phyloP scores from a whole-genome alignment of 2,113 vertebrate genomes.

The Pangasianodon hypophthalmus region DNA sequence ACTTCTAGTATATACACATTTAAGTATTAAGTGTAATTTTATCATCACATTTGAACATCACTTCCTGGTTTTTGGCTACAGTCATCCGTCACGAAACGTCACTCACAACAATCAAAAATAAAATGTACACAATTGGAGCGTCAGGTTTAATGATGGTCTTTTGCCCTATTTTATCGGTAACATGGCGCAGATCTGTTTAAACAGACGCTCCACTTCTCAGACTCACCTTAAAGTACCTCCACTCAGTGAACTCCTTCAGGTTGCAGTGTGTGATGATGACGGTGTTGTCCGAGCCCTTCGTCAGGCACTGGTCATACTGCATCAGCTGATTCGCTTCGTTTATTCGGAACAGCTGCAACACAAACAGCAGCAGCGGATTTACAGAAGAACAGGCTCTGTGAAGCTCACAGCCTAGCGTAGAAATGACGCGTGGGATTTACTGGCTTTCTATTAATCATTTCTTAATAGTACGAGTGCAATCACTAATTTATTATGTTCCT shows the following conservation, averaged over 20 bases:
- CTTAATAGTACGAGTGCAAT: too few species aligned
- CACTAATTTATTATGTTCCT: neutral
- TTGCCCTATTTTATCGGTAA: neutral
- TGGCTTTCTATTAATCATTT: neutral
- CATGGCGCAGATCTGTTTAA: neutral
- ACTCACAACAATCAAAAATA: too few species aligned
- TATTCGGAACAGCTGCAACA: slow-evolving; percentile 89
- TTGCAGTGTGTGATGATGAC: slow-evolving; percentile 91
- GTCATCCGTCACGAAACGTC: too few species aligned
- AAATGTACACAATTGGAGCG: too few species aligned
- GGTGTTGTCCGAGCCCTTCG: slow-evolving; percentile 80
- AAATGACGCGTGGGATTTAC: neutral
- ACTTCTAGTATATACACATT: neutral
- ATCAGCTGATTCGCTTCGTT: slow-evolving; percentile 96
- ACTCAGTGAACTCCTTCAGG: slow-evolving; percentile 87
- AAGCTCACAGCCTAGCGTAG: neutral
- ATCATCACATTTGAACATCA: neutral
- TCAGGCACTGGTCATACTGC: slow-evolving; percentile 97
- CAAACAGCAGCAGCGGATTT: neutral
- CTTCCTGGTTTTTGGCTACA: neutral
- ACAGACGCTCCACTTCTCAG: neutral
- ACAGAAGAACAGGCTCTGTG: neutral
- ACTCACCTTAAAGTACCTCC: slow-evolving; percentile 94
- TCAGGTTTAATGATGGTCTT: too few species aligned
- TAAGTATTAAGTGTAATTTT: neutral